A percentile compares a stretch with the other conserved stretches of the same genome.
These are phyloP conservation scores for Colinus virginianus DNA, from an alignment of 2,113 vertebrate species.

Conservation along the genomic window DNA sequence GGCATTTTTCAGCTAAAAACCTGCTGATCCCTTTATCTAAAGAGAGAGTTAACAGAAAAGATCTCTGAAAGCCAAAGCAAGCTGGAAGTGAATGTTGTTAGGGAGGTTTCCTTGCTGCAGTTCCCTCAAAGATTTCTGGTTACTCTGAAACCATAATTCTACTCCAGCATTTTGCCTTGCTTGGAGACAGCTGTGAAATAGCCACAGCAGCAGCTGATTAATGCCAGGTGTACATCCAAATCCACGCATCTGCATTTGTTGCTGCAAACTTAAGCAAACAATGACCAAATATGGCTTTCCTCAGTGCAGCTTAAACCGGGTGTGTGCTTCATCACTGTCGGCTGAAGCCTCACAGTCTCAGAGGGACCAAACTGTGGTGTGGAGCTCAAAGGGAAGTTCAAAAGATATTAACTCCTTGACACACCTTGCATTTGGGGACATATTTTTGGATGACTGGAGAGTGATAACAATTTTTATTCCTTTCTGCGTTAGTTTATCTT, in stretches of 20 bases:
- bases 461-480: neutral
- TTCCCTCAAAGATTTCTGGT: constrained; percentile 37
- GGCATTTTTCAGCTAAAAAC: constrained; percentile 1
- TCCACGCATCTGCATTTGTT: constrained; percentile 68
- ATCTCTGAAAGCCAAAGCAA: neutral
- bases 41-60: neutral
- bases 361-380: neutral
- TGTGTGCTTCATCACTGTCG: constrained; percentile 62
- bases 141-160: constrained; percentile 18
- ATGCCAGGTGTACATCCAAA: constrained; percentile 69
- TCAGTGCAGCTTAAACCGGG: constrained; percentile 53
- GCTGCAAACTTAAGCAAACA: constrained; percentile 70
- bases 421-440: neutral
- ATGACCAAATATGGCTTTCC: constrained; percentile 69
- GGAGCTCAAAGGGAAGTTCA: constrained; percentile 61
- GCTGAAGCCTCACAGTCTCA: neutral
- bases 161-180: constrained; percentile 39
- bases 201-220: constrained; percentile 67
- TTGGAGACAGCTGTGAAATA: constrained; percentile 70
- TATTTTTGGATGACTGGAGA: constrained; percentile 20
- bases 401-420: constrained; percentile 55
- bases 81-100: constrained; percentile 4
- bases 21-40: neutral
- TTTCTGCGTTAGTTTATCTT: neutral
- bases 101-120: neutral